A percentile compares a stretch with the other conserved stretches of the same genome.
Evolutionary conservation across 92 coral and sea anemone genomes (phyloP).

Genomic region (Paragorgia papillata): DNA sequence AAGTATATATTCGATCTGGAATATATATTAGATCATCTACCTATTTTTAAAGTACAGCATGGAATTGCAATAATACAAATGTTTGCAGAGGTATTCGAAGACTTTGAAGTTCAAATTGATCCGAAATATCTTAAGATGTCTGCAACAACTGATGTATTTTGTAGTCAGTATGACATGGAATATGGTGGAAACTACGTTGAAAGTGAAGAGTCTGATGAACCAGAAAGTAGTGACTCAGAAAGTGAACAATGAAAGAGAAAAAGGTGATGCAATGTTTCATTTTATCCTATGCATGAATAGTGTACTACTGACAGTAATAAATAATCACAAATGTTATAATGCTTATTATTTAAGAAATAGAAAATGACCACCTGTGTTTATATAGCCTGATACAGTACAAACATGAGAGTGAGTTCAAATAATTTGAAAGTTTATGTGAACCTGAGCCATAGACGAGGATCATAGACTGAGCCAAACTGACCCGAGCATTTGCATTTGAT

Average conservation of each 20-base stretch:
- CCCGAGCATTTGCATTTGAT: too few relatives aligned
- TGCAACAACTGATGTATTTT: background rate
- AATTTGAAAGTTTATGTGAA: too few relatives aligned
- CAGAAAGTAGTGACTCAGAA: constrained; percentile 9
- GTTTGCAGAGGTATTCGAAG: constrained; percentile 56
- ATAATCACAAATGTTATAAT: too few relatives aligned
- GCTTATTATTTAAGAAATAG: too few relatives aligned
- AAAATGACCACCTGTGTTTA: too few relatives aligned
- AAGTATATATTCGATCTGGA: constrained; percentile 51
- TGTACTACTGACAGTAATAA: too few relatives aligned
- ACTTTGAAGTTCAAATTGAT: constrained; percentile 34
- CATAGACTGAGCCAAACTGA: too few relatives aligned
- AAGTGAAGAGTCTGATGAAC: background rate
- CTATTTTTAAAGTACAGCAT: constrained; percentile 52
- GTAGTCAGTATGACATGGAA: constrained; percentile 23
- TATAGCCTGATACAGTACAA: too few relatives aligned
- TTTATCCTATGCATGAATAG: too few relatives aligned
- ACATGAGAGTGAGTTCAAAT: too few relatives aligned
- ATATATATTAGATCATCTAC: constrained; percentile 42
- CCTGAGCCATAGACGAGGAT: too few relatives aligned
- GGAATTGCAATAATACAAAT: constrained; percentile 52
- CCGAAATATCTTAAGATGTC: background rate
- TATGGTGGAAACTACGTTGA: constrained; percentile 33
- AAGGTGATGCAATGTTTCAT: too few relatives aligned
- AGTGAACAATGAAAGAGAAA: background rate